Percentiles rank a stretch among this genome's conserved stretches.
phyloP scores from a whole-genome alignment of 1,140 invertebrate species.

The Acromyrmex charruanus region DNA sequence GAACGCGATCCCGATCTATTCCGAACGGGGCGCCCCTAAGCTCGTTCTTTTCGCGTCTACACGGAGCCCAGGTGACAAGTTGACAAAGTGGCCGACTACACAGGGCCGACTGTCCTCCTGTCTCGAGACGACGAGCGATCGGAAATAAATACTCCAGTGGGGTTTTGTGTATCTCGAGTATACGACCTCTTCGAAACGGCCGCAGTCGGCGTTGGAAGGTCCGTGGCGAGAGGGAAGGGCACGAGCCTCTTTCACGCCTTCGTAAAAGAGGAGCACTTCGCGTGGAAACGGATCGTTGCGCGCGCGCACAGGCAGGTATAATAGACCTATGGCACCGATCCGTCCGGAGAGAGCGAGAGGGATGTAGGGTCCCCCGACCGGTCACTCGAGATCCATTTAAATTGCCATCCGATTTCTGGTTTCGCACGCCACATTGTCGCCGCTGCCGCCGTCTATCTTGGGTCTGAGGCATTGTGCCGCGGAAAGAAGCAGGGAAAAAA shows the following conservation, averaged over 20 bases:
- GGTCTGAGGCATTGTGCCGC: slow-evolving; percentile 16
- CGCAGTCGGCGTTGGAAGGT: slow-evolving; percentile 31
- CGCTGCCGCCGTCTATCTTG: slow-evolving; percentile 24
- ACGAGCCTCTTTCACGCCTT: slow-evolving; percentile 83
- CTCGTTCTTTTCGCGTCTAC: slow-evolving; percentile 68
- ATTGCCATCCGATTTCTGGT: slow-evolving; percentile 80
- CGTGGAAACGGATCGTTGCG: slow-evolving; percentile 65
- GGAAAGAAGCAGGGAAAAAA: background rate
- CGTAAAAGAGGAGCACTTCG: slow-evolving; percentile 73
- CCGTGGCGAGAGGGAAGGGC: slow-evolving; percentile 69
- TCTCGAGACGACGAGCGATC: slow-evolving; percentile 45
- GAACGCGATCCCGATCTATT: slow-evolving; percentile 49
- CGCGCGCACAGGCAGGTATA: slow-evolving; percentile 48
- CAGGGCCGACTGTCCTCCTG: slow-evolving; percentile 32
- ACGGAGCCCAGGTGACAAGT: slow-evolving; percentile 77
- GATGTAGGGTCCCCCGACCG: slow-evolving; percentile 7
- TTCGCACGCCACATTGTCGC: slow-evolving; percentile 69
- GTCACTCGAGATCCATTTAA: slow-evolving; percentile 83
- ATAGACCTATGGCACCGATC: slow-evolving; percentile 34
- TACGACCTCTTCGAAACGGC: slow-evolving; percentile 54
- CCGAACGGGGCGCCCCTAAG: slow-evolving; percentile 44
- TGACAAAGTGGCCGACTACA: slow-evolving; percentile 79
- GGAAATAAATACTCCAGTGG: slow-evolving; percentile 70
- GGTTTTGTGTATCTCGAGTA: slow-evolving; percentile 70
- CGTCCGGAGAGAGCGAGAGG: slow-evolving; percentile 10